A percentile compares a stretch with the other conserved stretches of the same genome.
Conservation (phyloP, 1,140 invertebrate species). For the Heliconius nattereri region DNA sequence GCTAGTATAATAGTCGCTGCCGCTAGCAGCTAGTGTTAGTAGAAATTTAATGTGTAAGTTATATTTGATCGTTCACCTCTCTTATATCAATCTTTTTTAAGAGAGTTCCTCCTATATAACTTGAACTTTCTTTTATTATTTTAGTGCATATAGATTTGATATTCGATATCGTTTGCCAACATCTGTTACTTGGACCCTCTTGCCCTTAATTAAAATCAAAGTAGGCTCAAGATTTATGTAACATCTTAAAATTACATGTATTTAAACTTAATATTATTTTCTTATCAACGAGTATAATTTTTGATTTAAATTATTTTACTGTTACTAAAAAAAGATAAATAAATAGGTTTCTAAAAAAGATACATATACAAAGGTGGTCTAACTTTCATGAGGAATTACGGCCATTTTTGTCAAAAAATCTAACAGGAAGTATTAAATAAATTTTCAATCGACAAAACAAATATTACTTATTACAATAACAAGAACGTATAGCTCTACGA, state of each 20-base stretch:
- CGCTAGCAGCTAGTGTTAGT: neutral
- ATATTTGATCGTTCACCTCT: neutral
- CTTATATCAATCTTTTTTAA: slow-evolving; percentile 14
- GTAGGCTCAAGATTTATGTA: slow-evolving; percentile 53
- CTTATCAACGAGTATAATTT: too few species aligned
- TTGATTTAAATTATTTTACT: too few species aligned
- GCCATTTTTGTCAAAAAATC: neutral
- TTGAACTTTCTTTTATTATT: slow-evolving; percentile 18
- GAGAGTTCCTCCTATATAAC: neutral
- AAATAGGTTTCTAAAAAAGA: too few species aligned
- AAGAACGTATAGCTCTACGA: slow-evolving; percentile 8
- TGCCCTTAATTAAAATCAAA: slow-evolving; percentile 62
- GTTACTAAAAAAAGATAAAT: too few species aligned
- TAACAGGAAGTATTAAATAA: neutral
- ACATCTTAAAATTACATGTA: slow-evolving; percentile 47
- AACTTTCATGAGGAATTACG: neutral
- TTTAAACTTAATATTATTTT: neutral
- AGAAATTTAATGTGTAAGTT: neutral
- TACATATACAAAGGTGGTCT: neutral
- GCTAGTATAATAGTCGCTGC: too few species aligned
- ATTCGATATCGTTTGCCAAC: slow-evolving; percentile 38
- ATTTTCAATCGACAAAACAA: neutral
- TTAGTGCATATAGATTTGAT: slow-evolving; percentile 25
- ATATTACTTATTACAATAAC: neutral
- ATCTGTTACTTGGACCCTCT: slow-evolving; percentile 54